phyloP scores from a whole-genome alignment of 1,140 invertebrate genomes.

The Conus betulinus region DNA sequence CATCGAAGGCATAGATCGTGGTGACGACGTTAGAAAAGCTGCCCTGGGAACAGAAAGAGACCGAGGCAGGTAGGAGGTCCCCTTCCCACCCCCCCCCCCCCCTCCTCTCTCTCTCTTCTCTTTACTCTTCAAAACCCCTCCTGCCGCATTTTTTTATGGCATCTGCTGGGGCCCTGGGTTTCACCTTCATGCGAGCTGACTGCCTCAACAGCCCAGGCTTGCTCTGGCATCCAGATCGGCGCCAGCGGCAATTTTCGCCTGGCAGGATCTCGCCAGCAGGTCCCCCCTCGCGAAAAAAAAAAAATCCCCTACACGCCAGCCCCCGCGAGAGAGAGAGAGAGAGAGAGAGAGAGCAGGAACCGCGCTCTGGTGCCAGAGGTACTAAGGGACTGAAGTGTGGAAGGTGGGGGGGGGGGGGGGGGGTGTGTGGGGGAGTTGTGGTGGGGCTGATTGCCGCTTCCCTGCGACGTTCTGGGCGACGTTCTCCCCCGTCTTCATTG shows the following conservation, averaged over 20 bases:
- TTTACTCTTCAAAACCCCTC: too few species aligned
- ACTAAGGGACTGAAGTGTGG: neutral
- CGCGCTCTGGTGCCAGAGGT: neutral
- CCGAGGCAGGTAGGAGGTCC: too few species aligned
- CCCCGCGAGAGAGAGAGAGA: too few species aligned
- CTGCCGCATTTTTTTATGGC: too few species aligned
- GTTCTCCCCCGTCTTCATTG: neutral
- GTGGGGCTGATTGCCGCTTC: neutral
- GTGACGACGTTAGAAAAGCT: neutral
- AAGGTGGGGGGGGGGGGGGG: neutral
- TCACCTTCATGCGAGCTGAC: neutral
- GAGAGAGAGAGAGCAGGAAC: too few species aligned
- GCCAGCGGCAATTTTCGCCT: constrained; percentile 10
- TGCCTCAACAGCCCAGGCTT: constrained; percentile 9
- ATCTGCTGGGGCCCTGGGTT: neutral
- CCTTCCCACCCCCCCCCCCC: too few species aligned
- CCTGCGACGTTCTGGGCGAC: neutral
- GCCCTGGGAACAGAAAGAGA: neutral
- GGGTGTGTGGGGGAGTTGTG: neutral
- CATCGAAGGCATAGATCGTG: neutral
- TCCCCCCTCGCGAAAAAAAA: too few species aligned
- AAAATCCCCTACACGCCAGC: too few species aligned
- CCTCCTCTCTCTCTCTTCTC: too few species aligned
- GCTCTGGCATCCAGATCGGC: constrained; percentile 9
- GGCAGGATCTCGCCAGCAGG: neutral